These are phyloP conservation scores for Clupea harengus DNA, from an alignment of 2,113 vertebrate genomes.

Conservation along the genomic window DNA sequence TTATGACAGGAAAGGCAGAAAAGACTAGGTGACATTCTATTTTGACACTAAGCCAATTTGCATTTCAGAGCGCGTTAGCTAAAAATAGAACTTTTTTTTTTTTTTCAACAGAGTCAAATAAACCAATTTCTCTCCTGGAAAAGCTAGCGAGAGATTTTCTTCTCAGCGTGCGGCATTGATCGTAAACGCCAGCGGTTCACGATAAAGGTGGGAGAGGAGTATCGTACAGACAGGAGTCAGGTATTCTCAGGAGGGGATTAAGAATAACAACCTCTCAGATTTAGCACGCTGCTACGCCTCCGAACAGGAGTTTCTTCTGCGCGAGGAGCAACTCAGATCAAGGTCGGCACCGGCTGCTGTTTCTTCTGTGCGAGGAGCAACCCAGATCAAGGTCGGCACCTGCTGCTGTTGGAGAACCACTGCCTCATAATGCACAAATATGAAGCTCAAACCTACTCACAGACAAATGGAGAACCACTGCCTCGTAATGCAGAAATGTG, in stretches of 20 bases:
- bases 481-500: no score
- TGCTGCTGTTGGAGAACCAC: no score
- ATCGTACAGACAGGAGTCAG: background rate
- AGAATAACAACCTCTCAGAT: background rate
- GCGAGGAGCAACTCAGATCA: no score
- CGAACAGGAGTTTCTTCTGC: background rate
- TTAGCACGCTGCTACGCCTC: background rate
- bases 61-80: background rate
- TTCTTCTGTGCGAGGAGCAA: no score
- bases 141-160: background rate
- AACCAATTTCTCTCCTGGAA: constrained; percentile 1
- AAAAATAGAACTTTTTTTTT: background rate
- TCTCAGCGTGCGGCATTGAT: background rate
- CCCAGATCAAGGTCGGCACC: no score
- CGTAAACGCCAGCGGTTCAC: background rate
- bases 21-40: background rate
- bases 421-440: no score
- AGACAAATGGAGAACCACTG: no score
- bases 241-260: background rate
- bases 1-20: background rate
- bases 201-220: background rate
- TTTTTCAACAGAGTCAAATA: background rate
- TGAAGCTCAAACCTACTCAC: no score
- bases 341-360: no score
- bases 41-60: background rate